These are phyloP conservation scores for Pangasius sanitwongsei DNA, from an alignment of 2,797 vertebrate genomes.

Conservation along the genomic window DNA sequence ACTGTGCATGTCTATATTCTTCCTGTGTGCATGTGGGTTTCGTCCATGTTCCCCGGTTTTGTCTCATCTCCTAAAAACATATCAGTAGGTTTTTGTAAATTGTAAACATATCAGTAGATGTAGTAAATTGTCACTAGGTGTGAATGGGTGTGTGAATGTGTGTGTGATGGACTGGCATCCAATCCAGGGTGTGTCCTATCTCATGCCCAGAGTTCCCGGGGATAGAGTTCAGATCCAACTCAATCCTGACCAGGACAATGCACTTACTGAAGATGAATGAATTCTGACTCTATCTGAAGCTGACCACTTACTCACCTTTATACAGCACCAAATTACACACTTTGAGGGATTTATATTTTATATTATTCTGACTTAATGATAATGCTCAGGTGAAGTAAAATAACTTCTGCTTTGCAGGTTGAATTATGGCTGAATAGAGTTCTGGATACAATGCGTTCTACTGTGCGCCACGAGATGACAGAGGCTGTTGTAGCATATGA, in stretches of 20 bases:
- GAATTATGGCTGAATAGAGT: slow-evolving; percentile 89
- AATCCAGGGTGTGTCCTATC: background rate
- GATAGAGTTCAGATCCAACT: background rate
- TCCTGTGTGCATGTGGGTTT: background rate
- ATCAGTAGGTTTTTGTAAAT: too few relatives aligned
- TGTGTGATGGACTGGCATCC: background rate
- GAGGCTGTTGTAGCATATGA: slow-evolving; percentile 84
- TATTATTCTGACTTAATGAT: background rate
- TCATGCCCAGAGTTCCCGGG: background rate
- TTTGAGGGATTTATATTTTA: background rate
- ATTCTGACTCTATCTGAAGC: background rate
- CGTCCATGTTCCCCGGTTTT: background rate
- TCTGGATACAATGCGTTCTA: slow-evolving; percentile 84
- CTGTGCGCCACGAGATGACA: slow-evolving; percentile 84
- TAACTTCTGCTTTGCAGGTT: slow-evolving; percentile 74
- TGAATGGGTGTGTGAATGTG: slow-evolving; percentile 1
- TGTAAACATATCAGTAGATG: background rate
- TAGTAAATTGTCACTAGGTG: background rate
- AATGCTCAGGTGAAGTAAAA: background rate
- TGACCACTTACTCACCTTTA: background rate
- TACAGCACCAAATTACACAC: background rate
- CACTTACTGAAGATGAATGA: background rate
- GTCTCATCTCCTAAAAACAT: background rate
- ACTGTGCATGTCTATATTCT: background rate
- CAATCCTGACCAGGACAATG: background rate